Conservation (phyloP, 2,888 invertebrate genomes). For the Aplocera efformata region DNA sequence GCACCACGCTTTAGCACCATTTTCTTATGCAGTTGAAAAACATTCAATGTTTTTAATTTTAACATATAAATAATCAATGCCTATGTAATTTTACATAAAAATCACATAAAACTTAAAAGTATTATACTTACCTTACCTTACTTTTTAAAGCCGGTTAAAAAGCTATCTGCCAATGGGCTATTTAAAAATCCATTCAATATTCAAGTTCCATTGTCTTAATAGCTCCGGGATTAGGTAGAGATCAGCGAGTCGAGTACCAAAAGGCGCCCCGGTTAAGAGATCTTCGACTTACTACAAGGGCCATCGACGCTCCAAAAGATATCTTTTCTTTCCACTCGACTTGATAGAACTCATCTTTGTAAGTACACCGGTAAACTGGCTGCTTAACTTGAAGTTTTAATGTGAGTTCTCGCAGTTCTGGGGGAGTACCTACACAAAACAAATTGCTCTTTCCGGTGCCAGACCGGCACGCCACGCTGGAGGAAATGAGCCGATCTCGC, state of each 20-base stretch:
- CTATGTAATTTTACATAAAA: too few relatives aligned
- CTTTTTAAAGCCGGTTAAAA: neutral
- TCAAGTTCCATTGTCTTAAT: slow-evolving; percentile 27
- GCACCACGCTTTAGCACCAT: too few relatives aligned
- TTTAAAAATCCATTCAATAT: slow-evolving; percentile 18
- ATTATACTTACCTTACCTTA: too few relatives aligned
- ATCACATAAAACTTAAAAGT: too few relatives aligned
- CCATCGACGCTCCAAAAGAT: slow-evolving; percentile 41
- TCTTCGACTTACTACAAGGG: slow-evolving; percentile 33
- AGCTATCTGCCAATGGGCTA: slow-evolving; percentile 2
- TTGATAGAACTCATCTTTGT: slow-evolving; percentile 37
- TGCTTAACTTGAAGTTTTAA: slow-evolving; percentile 22
- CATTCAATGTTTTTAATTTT: too few relatives aligned
- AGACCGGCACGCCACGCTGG: slow-evolving; percentile 5
- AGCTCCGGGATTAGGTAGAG: slow-evolving; percentile 32
- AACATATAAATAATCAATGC: too few relatives aligned
- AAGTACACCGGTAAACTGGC: slow-evolving; percentile 26
- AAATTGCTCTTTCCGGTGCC: slow-evolving; percentile 13
- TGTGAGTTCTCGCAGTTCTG: slow-evolving; percentile 8
- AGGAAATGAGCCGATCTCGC: slow-evolving; percentile 18
- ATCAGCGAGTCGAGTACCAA: slow-evolving; percentile 23
- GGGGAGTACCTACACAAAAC: slow-evolving; percentile 17
- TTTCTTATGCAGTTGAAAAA: too few relatives aligned
- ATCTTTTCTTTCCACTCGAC: slow-evolving; percentile 34
- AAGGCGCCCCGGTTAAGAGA: slow-evolving; percentile 26